Evolutionary conservation across 2,113 vertebrate genomes (phyloP).

Genomic region (Apaloderma vittatum): DNA sequence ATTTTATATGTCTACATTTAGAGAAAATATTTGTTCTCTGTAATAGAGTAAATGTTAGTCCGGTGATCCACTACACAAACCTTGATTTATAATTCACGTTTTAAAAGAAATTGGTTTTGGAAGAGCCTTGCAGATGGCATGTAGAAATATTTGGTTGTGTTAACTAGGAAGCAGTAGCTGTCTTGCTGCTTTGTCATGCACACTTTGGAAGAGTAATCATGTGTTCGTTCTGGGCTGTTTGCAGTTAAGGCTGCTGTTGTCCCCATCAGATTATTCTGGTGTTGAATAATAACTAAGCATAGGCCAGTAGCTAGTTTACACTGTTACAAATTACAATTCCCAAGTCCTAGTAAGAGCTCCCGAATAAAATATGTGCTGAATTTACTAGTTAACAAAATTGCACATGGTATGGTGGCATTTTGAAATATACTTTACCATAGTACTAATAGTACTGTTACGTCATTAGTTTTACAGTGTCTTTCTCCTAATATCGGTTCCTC

Average conservation of each 20-base stretch:
- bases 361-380: not conserved
- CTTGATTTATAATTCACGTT: not conserved
- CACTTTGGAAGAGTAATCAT: fast-evolving
- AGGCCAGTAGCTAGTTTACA: constrained; percentile 5
- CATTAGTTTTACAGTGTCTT: not conserved
- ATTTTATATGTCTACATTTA: not conserved
- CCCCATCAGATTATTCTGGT: not conserved
- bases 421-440: not conserved
- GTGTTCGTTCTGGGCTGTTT: not conserved
- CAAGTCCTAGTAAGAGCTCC: not conserved
- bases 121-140: not conserved
- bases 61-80: not conserved
- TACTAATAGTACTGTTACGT: not conserved
- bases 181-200: fast-evolving
- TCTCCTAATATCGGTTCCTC: not conserved
- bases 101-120: not conserved
- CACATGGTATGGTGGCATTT: not conserved
- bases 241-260: not conserved
- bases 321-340: not conserved
- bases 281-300: not conserved
- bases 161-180: not conserved
- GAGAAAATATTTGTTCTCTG: not conserved
- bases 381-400: not conserved
- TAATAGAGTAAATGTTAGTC: not conserved
- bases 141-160: fast-evolving